phyloP scores from a whole-genome alignment of 2,797 vertebrate genomes.

The Urophycis tenuis region DNA sequence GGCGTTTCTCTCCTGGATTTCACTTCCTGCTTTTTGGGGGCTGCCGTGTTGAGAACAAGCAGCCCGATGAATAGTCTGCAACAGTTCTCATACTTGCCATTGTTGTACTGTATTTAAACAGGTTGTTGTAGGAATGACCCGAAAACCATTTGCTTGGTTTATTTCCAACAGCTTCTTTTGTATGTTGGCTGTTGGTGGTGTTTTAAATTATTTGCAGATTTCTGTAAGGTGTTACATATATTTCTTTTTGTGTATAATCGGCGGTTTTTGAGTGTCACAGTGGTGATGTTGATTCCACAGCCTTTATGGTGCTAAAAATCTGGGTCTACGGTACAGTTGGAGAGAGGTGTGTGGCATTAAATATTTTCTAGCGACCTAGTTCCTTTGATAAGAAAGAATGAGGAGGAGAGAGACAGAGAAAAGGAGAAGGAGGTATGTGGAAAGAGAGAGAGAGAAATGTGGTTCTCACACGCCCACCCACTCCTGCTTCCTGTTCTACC shows the following conservation, averaged over 20 bases:
- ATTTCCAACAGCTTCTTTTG: conserved; percentile 26
- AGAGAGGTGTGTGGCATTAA: conserved; percentile 48
- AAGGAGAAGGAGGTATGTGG: conserved; percentile 44
- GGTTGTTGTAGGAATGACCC: conserved; percentile 43
- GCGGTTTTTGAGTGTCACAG: conserved; percentile 13
- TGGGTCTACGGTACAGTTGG: conserved; percentile 24
- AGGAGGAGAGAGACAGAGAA: conserved; percentile 34
- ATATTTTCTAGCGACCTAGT: conserved; percentile 63
- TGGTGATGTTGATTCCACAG: conserved; percentile 10
- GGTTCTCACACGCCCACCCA: conserved; percentile 69
- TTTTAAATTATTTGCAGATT: conserved; percentile 24
- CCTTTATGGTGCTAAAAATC: conserved; percentile 7
- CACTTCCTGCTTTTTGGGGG: conserved; percentile 70
- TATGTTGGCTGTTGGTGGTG: conserved; percentile 9
- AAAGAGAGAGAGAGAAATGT: conserved; percentile 72
- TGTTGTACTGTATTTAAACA: conserved; percentile 38
- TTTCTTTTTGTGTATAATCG: conserved; percentile 19
- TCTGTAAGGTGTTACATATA: conserved; percentile 21
- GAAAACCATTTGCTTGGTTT: conserved; percentile 39
- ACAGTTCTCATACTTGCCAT: conserved; percentile 54
- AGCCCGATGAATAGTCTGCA: conserved; percentile 53
- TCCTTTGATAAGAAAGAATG: conserved; percentile 55
- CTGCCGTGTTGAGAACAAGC: conserved; percentile 39
- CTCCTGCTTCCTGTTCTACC: conserved; percentile 76
- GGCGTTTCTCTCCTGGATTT: conserved; percentile 65